phyloP scores from a whole-genome alignment of 2,797 vertebrate genomes.

The Eurystomus glaucurus region DNA sequence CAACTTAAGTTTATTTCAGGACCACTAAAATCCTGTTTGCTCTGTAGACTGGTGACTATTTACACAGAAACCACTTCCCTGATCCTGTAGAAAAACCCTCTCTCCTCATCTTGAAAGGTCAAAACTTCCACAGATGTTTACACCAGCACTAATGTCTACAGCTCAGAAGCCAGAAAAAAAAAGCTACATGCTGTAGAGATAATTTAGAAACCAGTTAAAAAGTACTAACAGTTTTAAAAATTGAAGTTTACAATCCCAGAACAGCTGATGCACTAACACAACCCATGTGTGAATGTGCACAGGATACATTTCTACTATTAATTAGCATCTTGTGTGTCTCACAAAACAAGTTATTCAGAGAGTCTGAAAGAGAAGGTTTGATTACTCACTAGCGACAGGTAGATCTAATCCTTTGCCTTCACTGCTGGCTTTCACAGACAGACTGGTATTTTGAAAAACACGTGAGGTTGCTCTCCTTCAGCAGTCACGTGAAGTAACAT shows the following conservation, averaged over 20 bases:
- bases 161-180: neutral
- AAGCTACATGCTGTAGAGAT: neutral
- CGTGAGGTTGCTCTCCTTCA: neutral
- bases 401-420: neutral
- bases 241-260: neutral
- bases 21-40: neutral
- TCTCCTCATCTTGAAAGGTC: neutral
- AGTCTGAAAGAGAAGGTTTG: neutral
- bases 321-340: neutral
- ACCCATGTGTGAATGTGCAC: accelerated
- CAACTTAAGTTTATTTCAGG: neutral
- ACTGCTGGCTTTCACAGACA: neutral
- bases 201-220: neutral
- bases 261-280: neutral
- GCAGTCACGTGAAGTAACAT: accelerated
- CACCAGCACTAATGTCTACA: neutral
- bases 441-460: neutral
- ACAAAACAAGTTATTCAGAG: neutral
- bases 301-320: neutral
- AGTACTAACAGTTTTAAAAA: neutral
- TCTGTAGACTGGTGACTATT: neutral
- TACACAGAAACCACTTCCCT: neutral
- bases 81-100: neutral
- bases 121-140: neutral
- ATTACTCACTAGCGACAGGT: neutral